These are phyloP conservation scores for Drosophila micromelanica DNA, from an alignment of 1,140 invertebrate species.

Conservation along the genomic window DNA sequence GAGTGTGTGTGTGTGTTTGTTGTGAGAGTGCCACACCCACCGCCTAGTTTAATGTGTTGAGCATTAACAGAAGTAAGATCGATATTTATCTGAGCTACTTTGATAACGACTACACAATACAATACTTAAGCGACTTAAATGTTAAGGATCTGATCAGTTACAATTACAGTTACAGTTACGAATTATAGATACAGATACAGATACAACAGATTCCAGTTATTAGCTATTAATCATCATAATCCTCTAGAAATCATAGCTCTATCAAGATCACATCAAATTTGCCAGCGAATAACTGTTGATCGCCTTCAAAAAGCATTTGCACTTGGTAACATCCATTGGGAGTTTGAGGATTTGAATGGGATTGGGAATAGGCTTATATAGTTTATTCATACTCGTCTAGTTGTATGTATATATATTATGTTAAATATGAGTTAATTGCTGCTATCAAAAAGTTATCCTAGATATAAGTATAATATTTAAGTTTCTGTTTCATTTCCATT, in stretches of 20 bases:
- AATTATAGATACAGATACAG: conserved; percentile 18
- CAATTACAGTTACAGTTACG: conserved; percentile 15
- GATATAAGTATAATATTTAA: conserved; percentile 18
- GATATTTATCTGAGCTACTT: conserved; percentile 30
- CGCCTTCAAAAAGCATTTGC: conserved; percentile 40
- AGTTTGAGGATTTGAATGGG: no score
- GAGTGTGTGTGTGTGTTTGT: not conserved
- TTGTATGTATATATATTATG: conserved; percentile 10
- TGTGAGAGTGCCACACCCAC: conserved; percentile 4
- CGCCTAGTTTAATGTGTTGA: conserved; percentile 12
- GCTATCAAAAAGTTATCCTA: conserved; percentile 45
- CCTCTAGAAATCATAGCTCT: conserved; percentile 32
- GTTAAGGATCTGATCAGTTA: conserved; percentile 24
- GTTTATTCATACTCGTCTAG: conserved; percentile 4
- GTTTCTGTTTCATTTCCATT: not conserved
- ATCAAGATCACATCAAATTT: conserved; percentile 48
- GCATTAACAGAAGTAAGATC: conserved; percentile 9
- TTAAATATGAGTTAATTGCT: conserved; percentile 32
- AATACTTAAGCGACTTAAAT: conserved; percentile 27
- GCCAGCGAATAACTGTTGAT: conserved; percentile 15
- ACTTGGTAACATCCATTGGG: conserved; percentile 15
- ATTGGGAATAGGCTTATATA: not conserved
- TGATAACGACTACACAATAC: conserved; percentile 14
- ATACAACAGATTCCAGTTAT: conserved; percentile 4
- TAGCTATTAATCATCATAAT: not conserved